These are phyloP conservation scores for Coelogynopora nodosa DNA, from an alignment of 2,888 invertebrate genomes.

Conservation along the genomic window DNA sequence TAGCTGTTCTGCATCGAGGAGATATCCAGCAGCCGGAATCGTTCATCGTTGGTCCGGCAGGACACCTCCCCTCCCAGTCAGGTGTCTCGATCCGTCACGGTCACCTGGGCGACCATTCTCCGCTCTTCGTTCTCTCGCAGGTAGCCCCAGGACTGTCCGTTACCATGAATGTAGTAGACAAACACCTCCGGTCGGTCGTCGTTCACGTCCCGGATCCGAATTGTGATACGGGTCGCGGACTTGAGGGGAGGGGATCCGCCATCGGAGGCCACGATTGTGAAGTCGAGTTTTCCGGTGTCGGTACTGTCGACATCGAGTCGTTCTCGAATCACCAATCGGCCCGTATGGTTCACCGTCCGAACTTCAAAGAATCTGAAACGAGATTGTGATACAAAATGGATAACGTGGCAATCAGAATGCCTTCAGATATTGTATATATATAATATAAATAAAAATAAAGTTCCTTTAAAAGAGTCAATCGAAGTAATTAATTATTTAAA, in stretches of 20 bases:
- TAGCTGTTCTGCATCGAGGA: neutral
- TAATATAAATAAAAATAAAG: too few species aligned
- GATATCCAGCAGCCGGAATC: conserved; percentile 39
- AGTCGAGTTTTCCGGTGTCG: neutral
- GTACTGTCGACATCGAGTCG: neutral
- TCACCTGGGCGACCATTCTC: conserved; percentile 4
- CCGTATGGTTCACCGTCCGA: neutral
- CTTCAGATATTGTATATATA: too few species aligned
- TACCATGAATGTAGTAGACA: neutral
- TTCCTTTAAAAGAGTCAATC: too few species aligned
- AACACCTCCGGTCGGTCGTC: neutral
- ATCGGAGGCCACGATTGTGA: neutral
- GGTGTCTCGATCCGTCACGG: conserved; percentile 41
- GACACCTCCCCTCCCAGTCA: conserved; percentile 31
- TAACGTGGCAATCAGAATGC: too few species aligned
- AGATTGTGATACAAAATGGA: too few species aligned
- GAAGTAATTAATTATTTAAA: too few species aligned
- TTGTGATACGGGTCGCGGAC: neutral
- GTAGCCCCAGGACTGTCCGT: neutral
- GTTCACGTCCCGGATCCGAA: neutral
- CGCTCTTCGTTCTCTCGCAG: neutral
- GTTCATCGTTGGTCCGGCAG: conserved; percentile 32
- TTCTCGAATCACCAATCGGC: neutral
- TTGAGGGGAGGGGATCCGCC: neutral
- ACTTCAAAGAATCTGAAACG: neutral